Evolutionary conservation across 2,113 vertebrate genomes (phyloP).

Genomic region (Spermophilus dauricus): DNA sequence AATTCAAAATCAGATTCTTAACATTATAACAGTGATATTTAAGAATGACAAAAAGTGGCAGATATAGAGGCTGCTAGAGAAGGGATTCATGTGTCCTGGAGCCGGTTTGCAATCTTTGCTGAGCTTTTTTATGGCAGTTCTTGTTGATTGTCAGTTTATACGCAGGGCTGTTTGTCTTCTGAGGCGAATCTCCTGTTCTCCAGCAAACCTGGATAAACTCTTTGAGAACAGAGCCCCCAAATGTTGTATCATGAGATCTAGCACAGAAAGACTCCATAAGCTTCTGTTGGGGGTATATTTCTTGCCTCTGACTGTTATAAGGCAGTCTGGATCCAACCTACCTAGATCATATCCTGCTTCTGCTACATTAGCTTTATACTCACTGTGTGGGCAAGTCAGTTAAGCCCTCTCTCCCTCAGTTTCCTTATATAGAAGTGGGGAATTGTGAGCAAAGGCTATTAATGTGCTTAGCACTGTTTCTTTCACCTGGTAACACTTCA

Average conservation of each 20-base stretch:
- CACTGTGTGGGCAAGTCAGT: background rate
- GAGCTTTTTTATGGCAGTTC: background rate
- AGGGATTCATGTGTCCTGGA: background rate
- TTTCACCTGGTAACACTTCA: background rate
- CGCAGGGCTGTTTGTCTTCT: background rate
- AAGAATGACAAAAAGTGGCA: background rate
- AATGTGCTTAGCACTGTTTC: background rate
- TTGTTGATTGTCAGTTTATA: background rate
- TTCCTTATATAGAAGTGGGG: background rate
- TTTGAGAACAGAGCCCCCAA: background rate
- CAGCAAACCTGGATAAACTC: background rate
- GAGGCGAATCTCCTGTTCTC: background rate
- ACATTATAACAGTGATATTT: background rate
- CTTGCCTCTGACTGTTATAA: background rate
- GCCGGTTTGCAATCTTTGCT: background rate
- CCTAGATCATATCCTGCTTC: background rate
- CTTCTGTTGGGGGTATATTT: background rate
- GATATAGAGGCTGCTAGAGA: background rate
- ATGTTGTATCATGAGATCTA: background rate
- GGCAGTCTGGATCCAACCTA: background rate
- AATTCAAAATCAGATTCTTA: slow-evolving; percentile 17
- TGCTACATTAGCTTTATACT: background rate
- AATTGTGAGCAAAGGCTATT: background rate
- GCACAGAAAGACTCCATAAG: background rate
- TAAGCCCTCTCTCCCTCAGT: background rate